Evolutionary conservation across 1,140 invertebrate genomes (phyloP).

Genomic region (Glossosoma conforme): DNA sequence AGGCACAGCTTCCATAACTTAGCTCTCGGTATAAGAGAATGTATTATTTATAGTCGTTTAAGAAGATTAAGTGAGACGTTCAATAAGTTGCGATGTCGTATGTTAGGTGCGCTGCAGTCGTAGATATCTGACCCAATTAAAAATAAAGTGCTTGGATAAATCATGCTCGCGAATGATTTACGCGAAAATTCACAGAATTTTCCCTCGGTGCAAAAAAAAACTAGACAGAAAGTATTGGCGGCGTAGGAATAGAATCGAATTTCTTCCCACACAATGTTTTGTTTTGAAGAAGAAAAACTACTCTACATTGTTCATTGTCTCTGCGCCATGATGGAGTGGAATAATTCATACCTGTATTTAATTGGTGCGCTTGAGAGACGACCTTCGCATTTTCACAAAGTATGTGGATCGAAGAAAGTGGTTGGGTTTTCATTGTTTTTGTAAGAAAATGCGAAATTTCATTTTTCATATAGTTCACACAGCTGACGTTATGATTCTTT

Average conservation of each 20-base stretch:
- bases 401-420: conserved; percentile 4
- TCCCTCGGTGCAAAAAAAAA: conserved; percentile 2
- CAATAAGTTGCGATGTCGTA: no score
- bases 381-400: conserved; percentile 6
- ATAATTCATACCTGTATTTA: conserved; percentile 6
- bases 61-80: no score
- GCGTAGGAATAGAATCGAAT: neutral
- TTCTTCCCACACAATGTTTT: neutral
- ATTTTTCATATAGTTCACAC: conserved; percentile 8
- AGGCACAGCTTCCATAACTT: no score
- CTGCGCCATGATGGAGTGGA: neutral
- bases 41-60: no score
- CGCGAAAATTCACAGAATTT: neutral
- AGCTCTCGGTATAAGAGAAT: no score
- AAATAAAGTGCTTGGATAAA: no score
- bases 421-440: neutral
- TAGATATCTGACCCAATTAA: no score
- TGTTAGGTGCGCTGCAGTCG: no score
- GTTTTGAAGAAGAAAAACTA: neutral
- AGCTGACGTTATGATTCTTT: no score
- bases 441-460: conserved; percentile 1
- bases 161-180: no score
- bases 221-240: conserved; percentile 4
- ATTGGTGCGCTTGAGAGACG: neutral
- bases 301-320: conserved; percentile 5